Base-by-base conservation (phyloP, 30 jellyfish, hydroid and myxozoan species). In the Aurelia sp. region DNA sequence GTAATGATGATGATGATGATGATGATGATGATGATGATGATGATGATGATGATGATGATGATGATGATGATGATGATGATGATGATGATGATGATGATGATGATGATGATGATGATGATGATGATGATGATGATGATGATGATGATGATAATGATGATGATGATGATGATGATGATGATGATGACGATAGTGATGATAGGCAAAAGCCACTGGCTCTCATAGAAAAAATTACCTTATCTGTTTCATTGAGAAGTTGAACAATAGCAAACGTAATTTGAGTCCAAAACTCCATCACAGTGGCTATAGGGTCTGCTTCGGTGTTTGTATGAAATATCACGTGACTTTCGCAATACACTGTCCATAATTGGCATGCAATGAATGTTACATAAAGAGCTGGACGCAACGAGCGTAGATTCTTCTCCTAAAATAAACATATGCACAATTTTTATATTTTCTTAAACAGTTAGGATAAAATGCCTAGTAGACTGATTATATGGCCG, bases 231-330 rank as follows among this genome's bases (percentile, higher is more conserved):
- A 72, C 93, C 75, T 60, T 84, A n/a, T 72, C 74, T 17, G 67
- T 69, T 71, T 47, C 82, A 17, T 53, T 60, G 21, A 77, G 79
- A 40, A 68, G 74, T 44, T 76, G 65, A 0, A 87, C 86, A 53
- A 87, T 19, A 27, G 44, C 13, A 55, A 87, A 44, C 30, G 97
- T 95, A 64, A 95, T 30, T 51, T 78, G 90, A 13, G 97, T 33
- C 99, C 99, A 95, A 64, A 90, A 95, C 58, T 90, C 99, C 84
- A 79, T 85, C 13, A 89, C 66, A n/a, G 85, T 66, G 17, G 91
- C 44, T 24, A 90, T 24, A 3, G 97, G 96, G 22, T 89, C 85
- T 17, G 84, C 58, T 40, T 95, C 97, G 0, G 87, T 59, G 24
- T 81, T 53, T 24, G 78, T 40, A 17, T 35, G 65, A 60, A 78